A percentile compares a stretch with the other conserved stretches of the same genome.
These are phyloP conservation scores for Sciurus niger DNA, from an alignment of 2,113 vertebrate species.

Conservation along the genomic window DNA sequence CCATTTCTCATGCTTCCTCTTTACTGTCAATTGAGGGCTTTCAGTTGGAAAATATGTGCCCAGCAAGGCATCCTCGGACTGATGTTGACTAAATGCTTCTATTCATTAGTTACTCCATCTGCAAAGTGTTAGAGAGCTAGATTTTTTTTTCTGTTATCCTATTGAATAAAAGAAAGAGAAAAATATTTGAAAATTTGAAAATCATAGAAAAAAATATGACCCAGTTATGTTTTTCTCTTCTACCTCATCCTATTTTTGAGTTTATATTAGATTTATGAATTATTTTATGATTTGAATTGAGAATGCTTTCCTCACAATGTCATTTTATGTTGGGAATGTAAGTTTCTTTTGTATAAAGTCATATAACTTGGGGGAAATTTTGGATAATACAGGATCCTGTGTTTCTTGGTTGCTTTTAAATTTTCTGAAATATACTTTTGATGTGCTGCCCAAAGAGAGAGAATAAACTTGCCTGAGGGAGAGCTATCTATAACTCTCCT, in stretches of 20 bases:
- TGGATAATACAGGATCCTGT: not conserved
- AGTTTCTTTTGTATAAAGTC: slow-evolving; percentile 12
- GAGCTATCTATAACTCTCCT: not conserved
- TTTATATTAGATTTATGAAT: slow-evolving; percentile 21
- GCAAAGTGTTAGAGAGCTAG: not conserved
- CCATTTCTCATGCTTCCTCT: not conserved
- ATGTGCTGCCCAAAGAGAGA: not conserved
- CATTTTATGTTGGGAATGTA: not conserved
- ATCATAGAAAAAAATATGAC: not conserved
- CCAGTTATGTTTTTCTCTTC: not conserved
- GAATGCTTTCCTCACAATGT: not conserved
- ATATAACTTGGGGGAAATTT: not conserved
- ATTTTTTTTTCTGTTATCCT: not conserved
- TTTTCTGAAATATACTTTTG: not conserved
- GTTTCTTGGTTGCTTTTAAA: not conserved
- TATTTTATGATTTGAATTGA: not conserved
- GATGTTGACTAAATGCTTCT: not conserved
- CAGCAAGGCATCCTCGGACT: not conserved
- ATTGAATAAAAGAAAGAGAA: not conserved
- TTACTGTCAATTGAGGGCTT: not conserved
- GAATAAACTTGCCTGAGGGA: not conserved
- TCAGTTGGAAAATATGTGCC: not conserved
- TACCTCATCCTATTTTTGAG: not conserved
- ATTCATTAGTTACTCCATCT: not conserved
- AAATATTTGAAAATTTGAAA: not conserved